These are phyloP conservation scores for Agelaius tricolor DNA, from an alignment of 2,113 vertebrate genomes.

Conservation along the genomic window DNA sequence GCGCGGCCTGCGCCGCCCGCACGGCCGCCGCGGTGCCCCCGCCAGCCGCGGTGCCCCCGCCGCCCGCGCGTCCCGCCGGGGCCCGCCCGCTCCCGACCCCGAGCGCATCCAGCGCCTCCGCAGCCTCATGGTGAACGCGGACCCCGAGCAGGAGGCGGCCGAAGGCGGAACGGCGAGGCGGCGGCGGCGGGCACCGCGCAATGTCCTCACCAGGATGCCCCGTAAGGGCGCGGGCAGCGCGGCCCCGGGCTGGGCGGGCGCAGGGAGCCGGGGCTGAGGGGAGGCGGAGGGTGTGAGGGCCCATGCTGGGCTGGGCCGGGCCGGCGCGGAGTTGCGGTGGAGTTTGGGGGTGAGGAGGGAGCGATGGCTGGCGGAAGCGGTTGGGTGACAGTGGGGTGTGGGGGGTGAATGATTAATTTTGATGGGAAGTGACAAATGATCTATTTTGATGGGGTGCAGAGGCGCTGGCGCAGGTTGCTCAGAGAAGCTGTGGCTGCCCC, in stretches of 20 bases:
- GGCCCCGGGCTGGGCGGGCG: background rate
- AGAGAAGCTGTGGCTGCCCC: background rate
- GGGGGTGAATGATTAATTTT: background rate
- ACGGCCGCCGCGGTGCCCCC: background rate
- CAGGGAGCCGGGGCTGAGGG: background rate
- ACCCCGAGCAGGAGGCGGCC: conserved; percentile 64
- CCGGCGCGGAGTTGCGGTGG: background rate
- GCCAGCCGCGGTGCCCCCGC: conserved; percentile 46
- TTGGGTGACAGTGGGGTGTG: background rate
- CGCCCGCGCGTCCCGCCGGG: conserved; percentile 11
- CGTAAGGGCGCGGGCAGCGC: conserved; percentile 68
- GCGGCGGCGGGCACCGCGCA: conserved; percentile 77
- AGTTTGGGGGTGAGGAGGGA: background rate
- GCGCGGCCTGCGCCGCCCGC: background rate
- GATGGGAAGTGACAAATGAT: background rate
- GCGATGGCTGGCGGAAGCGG: background rate
- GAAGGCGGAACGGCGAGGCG: conserved; percentile 5
- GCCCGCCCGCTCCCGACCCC: conserved; percentile 67
- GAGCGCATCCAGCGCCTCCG: conserved; percentile 85
- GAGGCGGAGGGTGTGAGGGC: background rate
- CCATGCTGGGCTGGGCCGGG: background rate
- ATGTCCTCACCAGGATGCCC: conserved; percentile 92
- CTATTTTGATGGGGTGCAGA: background rate
- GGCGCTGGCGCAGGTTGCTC: background rate
- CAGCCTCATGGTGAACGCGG: conserved; percentile 81